A percentile compares a stretch with the other conserved stretches of the same genome.
These are phyloP conservation scores for Ephestia elutella DNA, from an alignment of 1,140 invertebrate genomes.

Conservation along the genomic window DNA sequence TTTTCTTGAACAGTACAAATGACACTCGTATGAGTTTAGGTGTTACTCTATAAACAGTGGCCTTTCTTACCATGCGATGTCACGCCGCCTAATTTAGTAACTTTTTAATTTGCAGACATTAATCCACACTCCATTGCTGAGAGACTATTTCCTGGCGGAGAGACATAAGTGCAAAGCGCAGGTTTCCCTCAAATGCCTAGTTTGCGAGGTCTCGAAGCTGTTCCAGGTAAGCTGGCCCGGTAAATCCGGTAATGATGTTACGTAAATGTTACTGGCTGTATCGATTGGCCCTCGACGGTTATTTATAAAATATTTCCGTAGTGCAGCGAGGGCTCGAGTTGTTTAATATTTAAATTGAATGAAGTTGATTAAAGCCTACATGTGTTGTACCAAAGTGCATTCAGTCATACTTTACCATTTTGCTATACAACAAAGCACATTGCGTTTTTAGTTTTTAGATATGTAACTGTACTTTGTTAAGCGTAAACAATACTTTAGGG, in stretches of 20 bases:
- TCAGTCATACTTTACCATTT: no score
- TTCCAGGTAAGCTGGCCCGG: constrained; percentile 76
- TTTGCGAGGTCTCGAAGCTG: constrained; percentile 92
- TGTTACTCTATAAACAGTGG: no score
- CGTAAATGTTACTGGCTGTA: background rate
- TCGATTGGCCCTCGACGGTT: background rate
- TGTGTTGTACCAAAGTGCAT: no score
- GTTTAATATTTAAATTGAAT: background rate
- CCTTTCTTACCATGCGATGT: no score
- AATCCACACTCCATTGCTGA: constrained; percentile 93
- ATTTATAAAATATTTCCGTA: background rate
- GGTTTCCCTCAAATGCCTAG: constrained; percentile 83
- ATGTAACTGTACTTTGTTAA: no score
- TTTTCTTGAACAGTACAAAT: no score
- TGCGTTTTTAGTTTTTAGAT: no score
- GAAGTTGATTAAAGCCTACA: background rate
- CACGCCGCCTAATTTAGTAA: background rate
- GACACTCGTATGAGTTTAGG: no score
- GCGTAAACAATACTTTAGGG: no score
- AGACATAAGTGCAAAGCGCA: constrained; percentile 86
- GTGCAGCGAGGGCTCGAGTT: background rate
- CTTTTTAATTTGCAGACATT: constrained; percentile 77
- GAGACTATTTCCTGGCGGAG: constrained; percentile 97
- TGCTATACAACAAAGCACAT: no score
- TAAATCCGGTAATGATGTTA: background rate